Evolutionary conservation across 2,888 invertebrate genomes (phyloP).

Genomic region (Proisotoma minuta): DNA sequence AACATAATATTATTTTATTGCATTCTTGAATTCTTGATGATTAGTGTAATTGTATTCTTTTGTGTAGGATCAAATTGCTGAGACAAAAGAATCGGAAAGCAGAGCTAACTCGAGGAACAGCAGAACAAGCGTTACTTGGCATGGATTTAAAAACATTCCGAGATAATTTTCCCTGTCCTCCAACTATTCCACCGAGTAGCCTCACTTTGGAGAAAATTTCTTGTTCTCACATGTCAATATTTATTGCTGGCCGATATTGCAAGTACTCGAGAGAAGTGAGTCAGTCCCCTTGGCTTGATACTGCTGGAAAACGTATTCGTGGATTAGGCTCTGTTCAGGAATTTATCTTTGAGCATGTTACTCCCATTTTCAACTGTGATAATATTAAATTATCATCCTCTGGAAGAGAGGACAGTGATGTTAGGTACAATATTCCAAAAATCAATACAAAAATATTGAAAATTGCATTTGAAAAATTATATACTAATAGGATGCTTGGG

Average conservation of each 20-base stretch:
- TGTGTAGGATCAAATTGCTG: background rate
- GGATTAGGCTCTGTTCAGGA: slow-evolving; percentile 88
- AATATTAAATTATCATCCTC: slow-evolving; percentile 79
- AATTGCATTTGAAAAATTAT: background rate
- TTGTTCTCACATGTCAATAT: slow-evolving; percentile 60
- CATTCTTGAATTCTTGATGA: background rate
- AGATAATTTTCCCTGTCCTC: slow-evolving; percentile 56
- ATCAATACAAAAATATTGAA: slow-evolving; percentile 8
- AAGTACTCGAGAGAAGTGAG: slow-evolving; percentile 78
- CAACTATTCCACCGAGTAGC: slow-evolving; percentile 52
- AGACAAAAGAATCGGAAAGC: slow-evolving; percentile 8
- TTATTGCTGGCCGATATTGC: slow-evolving; percentile 69
- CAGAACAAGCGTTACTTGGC: slow-evolving; percentile 19
- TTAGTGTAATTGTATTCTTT: background rate
- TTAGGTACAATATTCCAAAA: slow-evolving; percentile 52
- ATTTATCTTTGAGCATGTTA: slow-evolving; percentile 67
- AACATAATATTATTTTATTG: background rate
- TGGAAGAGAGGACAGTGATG: slow-evolving; percentile 96
- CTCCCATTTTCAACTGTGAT: slow-evolving; percentile 59
- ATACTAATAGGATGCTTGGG: slow-evolving; percentile 66
- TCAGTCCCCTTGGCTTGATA: slow-evolving; percentile 85
- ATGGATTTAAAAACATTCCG: slow-evolving; percentile 52
- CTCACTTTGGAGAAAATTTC: slow-evolving; percentile 56
- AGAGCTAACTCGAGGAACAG: slow-evolving; percentile 15
- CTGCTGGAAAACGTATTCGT: slow-evolving; percentile 67